These are phyloP conservation scores for Oasisia sp. DNA, from an alignment of 2,888 invertebrate genomes.

Conservation along the genomic window DNA sequence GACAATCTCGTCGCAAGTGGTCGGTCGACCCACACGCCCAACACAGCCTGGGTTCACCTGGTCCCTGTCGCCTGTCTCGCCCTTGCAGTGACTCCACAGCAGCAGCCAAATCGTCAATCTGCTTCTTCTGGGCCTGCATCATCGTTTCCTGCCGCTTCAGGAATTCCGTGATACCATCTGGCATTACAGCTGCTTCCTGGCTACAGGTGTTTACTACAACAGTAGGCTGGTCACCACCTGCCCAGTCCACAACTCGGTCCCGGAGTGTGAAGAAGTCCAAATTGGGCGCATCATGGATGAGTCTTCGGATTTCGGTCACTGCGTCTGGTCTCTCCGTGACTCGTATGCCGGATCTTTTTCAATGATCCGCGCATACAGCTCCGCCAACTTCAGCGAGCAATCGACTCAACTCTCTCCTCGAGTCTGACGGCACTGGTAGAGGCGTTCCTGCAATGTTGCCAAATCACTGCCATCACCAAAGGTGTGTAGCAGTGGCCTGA, in stretches of 20 bases:
- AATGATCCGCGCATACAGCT: neutral
- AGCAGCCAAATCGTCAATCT: no score
- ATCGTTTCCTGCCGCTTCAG: neutral
- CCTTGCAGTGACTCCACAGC: neutral
- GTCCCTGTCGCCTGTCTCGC: neutral
- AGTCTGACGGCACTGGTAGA: neutral
- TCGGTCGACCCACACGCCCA: neutral
- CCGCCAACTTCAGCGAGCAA: neutral
- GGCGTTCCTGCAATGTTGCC: conserved; percentile 22
- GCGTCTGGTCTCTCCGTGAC: neutral
- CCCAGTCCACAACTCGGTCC: no score
- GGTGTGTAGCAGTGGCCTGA: neutral
- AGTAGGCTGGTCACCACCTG: neutral
- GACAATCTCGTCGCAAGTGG: neutral
- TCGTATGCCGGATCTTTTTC: neutral
- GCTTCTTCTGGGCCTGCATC: neutral
- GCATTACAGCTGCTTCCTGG: neutral
- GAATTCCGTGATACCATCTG: neutral
- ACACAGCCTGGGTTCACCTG: neutral
- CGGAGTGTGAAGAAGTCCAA: conserved; percentile 23
- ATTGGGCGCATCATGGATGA: conserved; percentile 19
- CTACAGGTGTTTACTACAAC: neutral
- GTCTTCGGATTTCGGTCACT: conserved; percentile 23
- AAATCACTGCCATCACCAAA: conserved; percentile 23
- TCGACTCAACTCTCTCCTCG: neutral